Evolutionary conservation across 37 sponge, comb jelly and placozoan genomes (phyloP).

Genomic region (Agelas oroides): DNA sequence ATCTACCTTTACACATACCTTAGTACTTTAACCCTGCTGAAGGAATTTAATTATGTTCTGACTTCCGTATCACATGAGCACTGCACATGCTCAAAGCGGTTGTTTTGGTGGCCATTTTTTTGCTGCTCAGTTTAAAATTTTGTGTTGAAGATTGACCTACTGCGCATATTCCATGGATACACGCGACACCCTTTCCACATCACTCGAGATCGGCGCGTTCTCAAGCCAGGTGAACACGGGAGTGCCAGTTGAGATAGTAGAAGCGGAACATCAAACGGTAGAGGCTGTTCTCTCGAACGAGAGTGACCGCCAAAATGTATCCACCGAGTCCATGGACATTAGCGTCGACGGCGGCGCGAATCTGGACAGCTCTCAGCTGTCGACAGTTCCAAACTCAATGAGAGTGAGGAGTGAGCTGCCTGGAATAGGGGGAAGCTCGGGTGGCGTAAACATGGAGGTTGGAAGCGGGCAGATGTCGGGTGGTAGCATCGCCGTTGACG

Average conservation of each 20-base stretch:
- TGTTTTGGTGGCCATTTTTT: slow-evolving; percentile 36
- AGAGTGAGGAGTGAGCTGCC: too few species aligned
- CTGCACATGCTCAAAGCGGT: slow-evolving; percentile 67
- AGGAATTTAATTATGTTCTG: too few species aligned
- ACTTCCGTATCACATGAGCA: slow-evolving; percentile 16
- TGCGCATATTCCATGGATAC: slow-evolving; percentile 64
- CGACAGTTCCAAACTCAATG: neutral
- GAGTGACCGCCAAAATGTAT: slow-evolving; percentile 44
- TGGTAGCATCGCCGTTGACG: neutral
- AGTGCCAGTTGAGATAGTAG: slow-evolving; percentile 67
- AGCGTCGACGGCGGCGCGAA: slow-evolving; percentile 21
- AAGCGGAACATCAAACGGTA: slow-evolving; percentile 26
- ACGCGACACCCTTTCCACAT: neutral
- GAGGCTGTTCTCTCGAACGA: slow-evolving; percentile 25
- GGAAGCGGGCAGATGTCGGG: neutral
- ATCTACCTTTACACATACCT: too few species aligned
- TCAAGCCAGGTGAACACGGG: slow-evolving; percentile 44
- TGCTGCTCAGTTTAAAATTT: neutral
- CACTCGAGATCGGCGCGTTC: slow-evolving; percentile 46
- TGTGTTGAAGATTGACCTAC: slow-evolving; percentile 11
- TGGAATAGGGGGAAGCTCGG: too few species aligned
- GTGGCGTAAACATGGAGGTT: neutral
- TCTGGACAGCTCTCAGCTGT: slow-evolving; percentile 38
- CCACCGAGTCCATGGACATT: slow-evolving; percentile 55
- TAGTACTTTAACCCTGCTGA: too few species aligned